Conservation (phyloP, 2,888 invertebrate species). For the Ceriagrion tenellum region DNA sequence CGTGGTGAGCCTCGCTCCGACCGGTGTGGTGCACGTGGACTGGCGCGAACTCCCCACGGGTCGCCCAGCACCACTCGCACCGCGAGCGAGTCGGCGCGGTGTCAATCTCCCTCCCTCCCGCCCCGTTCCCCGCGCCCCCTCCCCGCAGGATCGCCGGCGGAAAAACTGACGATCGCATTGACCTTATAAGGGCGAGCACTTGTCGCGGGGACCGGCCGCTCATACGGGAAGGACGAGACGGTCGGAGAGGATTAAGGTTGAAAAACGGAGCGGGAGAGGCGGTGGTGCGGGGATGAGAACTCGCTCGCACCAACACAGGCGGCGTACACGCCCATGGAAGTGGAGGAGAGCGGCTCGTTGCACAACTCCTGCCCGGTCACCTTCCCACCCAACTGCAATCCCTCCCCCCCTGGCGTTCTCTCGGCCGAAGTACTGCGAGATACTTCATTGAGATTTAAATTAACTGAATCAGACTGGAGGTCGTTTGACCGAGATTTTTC, state of each 20-base stretch:
- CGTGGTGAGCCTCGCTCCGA: not conserved
- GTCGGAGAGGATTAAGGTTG: constrained; percentile 19
- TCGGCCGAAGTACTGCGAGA: no score
- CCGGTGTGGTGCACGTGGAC: not conserved
- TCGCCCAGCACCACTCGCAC: not conserved
- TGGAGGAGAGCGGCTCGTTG: not conserved
- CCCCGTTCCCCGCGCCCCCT: not conserved
- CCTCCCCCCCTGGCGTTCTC: not conserved
- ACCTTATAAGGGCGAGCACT: constrained; percentile 50
- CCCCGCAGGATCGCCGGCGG: not conserved
- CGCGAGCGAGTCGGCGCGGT: not conserved
- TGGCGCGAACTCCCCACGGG: not conserved
- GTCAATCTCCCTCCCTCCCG: no score
- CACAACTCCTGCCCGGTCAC: not conserved
- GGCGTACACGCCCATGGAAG: not conserved
- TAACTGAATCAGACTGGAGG: no score
- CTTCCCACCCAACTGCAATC: not conserved
- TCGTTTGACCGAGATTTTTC: no score
- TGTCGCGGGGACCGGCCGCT: constrained; percentile 28
- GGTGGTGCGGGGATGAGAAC: not conserved
- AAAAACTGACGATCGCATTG: constrained; percentile 61
- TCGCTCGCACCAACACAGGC: not conserved
- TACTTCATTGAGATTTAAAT: no score
- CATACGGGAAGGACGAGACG: constrained; percentile 10
- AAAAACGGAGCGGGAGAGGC: not conserved